Conservation (phyloP, 2,888 invertebrate species). For the Troides aeacus region DNA sequence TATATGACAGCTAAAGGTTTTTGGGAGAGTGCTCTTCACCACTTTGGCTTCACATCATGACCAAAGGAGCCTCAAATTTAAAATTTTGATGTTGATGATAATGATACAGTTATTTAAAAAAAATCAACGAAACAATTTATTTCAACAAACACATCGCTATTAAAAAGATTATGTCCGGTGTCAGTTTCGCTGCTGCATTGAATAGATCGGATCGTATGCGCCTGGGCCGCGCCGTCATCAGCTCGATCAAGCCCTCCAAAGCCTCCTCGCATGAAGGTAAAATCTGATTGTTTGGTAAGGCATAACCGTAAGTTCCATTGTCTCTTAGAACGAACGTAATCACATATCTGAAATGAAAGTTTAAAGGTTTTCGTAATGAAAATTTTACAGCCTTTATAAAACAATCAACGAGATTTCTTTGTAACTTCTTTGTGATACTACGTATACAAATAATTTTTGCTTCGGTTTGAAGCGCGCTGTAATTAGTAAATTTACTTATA, state of each 20-base stretch:
- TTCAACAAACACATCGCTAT: conserved; percentile 12
- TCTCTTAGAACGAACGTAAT: conserved; percentile 79
- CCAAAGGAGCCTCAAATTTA: no score
- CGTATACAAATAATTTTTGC: neutral
- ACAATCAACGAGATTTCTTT: neutral
- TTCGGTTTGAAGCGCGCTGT: no score
- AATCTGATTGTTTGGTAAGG: conserved; percentile 84
- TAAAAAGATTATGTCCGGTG: conserved; percentile 3
- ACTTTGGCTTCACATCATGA: no score
- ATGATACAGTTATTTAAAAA: neutral
- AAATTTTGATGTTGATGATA: no score
- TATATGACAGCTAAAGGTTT: no score
- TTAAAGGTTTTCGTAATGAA: no score
- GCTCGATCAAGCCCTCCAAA: conserved; percentile 72
- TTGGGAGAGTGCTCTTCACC: no score
- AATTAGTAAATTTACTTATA: no score
- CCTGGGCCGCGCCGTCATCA: conserved; percentile 58
- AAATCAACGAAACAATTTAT: conserved; percentile 7
- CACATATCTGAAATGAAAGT: conserved; percentile 51
- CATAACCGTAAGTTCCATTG: conserved; percentile 83
- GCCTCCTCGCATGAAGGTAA: conserved; percentile 81
- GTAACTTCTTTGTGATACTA: neutral
- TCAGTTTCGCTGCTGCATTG: conserved; percentile 18
- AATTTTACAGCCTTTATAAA: no score
- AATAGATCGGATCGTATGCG: conserved; percentile 38